Evolutionary conservation across 2,113 vertebrate genomes (phyloP).

Genomic region (Carassius auratus): DNA sequence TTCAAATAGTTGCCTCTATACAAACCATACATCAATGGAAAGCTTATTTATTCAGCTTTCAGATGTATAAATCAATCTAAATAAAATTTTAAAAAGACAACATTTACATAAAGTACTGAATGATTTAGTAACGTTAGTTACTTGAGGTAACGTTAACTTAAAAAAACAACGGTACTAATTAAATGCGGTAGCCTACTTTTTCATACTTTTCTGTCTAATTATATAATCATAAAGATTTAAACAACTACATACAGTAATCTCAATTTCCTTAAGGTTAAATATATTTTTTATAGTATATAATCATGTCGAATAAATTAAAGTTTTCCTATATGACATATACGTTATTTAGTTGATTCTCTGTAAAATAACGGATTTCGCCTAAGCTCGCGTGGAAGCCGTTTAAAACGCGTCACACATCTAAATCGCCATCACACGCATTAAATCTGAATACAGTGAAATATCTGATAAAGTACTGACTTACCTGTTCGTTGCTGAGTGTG

Average conservation of each 20-base stretch:
- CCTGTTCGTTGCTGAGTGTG: neutral
- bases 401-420: neutral
- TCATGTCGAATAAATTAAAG: neutral
- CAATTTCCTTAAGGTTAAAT: neutral
- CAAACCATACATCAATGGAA: no score
- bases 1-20: no score
- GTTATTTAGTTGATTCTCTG: neutral
- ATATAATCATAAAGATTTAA: neutral
- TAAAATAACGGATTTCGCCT: constrained; percentile 1
- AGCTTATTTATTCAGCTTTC: no score
- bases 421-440: neutral
- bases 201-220: neutral
- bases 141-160: no score
- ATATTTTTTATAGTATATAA: neutral
- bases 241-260: neutral
- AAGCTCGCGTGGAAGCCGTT: neutral
- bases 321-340: neutral
- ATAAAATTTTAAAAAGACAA: no score
- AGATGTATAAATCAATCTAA: no score
- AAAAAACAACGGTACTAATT: neutral
- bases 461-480: neutral
- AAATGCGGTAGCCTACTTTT: neutral
- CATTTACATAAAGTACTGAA: no score
- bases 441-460: neutral
- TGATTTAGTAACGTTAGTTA: no score